These are phyloP conservation scores for Hymenochirus boettgeri DNA, from an alignment of 2,113 vertebrate genomes.

Conservation along the genomic window DNA sequence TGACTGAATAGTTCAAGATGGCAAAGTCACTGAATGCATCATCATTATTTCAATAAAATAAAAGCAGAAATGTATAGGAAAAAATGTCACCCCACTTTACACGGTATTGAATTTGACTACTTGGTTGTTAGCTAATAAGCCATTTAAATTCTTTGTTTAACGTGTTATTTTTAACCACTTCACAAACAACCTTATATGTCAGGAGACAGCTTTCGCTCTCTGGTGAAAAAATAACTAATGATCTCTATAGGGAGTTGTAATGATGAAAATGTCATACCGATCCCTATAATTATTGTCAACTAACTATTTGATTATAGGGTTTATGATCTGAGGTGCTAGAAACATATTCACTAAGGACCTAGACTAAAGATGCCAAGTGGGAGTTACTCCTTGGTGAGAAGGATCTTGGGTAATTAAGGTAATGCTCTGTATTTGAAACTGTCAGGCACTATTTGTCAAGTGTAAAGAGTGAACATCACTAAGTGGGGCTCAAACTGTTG, in stretches of 20 bases:
- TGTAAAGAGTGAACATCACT: conserved; percentile 4
- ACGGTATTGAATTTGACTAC: no score
- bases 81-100: no score
- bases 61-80: no score
- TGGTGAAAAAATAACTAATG: conserved; percentile 30
- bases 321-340: conserved; percentile 17
- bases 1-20: no score
- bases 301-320: conserved; percentile 54
- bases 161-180: conserved; percentile 39
- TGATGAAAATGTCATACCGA: conserved; percentile 28
- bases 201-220: conserved; percentile 46
- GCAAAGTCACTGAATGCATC: no score
- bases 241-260: conserved; percentile 42
- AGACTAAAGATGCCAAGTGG: conserved; percentile 16
- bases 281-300: conserved; percentile 47
- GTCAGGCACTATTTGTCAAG: conserved; percentile 2
- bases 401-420: conserved; percentile 16
- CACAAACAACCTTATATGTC: conserved; percentile 35
- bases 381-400: conserved; percentile 10
- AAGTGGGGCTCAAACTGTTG: no score
- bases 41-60: no score
- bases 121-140: not conserved
- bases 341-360: conserved; percentile 17
- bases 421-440: conserved; percentile 19
- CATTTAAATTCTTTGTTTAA: conserved; percentile 49